Percentiles rank a stretch among this genome's conserved stretches.
These are phyloP conservation scores for Psococerastis gibbosa DNA, from an alignment of 2,888 invertebrate genomes.

Conservation along the genomic window DNA sequence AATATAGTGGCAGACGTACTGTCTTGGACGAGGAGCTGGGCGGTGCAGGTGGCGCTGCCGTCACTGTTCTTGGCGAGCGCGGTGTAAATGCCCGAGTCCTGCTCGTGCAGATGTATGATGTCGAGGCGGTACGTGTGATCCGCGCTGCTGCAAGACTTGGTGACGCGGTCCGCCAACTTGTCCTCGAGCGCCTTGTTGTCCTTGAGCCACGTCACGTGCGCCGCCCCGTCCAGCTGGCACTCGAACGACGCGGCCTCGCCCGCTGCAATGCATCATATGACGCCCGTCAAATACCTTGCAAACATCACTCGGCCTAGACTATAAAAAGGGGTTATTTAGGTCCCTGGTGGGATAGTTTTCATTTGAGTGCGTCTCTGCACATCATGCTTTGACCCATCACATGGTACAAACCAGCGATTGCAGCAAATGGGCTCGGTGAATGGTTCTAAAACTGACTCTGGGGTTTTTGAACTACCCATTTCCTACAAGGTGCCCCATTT, in stretches of 20 bases:
- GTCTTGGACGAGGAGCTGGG: constrained; percentile 70
- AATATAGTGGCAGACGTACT: constrained; percentile 36
- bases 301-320: too few relatives aligned
- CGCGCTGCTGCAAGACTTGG: constrained; percentile 32
- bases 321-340: too few relatives aligned
- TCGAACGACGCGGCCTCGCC: constrained; percentile 69
- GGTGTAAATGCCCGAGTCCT: constrained; percentile 78
- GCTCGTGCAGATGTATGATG: constrained; percentile 49
- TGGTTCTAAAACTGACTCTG: too few relatives aligned
- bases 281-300: too few relatives aligned
- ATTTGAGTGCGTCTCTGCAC: too few relatives aligned
- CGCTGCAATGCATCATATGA: too few relatives aligned
- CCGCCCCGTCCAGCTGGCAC: constrained; percentile 42
- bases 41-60: constrained; percentile 68
- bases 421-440: too few relatives aligned
- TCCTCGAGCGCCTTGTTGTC: constrained; percentile 68
- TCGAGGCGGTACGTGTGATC: constrained; percentile 47
- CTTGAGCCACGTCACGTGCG: constrained; percentile 61
- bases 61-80: constrained; percentile 66
- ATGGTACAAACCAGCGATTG: too few relatives aligned
- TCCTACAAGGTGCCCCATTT: too few relatives aligned
- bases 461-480: too few relatives aligned
- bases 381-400: too few relatives aligned
- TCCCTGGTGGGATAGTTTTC: too few relatives aligned
- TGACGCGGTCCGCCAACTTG: constrained; percentile 52